Percentiles rank a stretch among this genome's conserved stretches.
These are phyloP conservation scores for Sesia bembeciformis DNA, from an alignment of 2,888 invertebrate genomes.

Conservation along the genomic window DNA sequence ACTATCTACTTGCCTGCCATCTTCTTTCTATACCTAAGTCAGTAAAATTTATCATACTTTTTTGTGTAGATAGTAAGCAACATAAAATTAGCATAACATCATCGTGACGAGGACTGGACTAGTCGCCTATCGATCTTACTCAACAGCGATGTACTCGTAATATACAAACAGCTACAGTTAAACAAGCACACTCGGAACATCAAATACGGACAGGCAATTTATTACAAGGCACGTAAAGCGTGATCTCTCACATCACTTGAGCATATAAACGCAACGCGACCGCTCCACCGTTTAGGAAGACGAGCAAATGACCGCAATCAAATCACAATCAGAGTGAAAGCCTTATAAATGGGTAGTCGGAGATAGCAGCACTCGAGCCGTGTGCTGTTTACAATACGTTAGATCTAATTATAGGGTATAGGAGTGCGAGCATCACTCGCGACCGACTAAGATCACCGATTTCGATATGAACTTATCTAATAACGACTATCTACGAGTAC, in stretches of 20 bases:
- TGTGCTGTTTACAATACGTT: conserved; percentile 54
- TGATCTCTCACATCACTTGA: conserved; percentile 35
- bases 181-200: conserved; percentile 8
- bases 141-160: neutral
- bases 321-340: conserved; percentile 65
- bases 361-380: conserved; percentile 24
- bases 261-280: conserved; percentile 38
- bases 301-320: conserved; percentile 61
- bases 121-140: neutral
- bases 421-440: conserved; percentile 38
- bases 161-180: neutral
- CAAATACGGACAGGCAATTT: conserved; percentile 31
- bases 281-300: conserved; percentile 41
- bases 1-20: no score
- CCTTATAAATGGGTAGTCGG: conserved; percentile 35
- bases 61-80: no score
- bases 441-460: conserved; percentile 33
- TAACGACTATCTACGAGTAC: no score
- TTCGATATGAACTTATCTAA: conserved; percentile 8
- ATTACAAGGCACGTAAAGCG: conserved; percentile 35
- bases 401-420: conserved; percentile 51
- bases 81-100: neutral
- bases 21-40: no score
- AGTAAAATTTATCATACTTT: no score
- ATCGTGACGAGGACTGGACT: neutral